A percentile compares a stretch with the other conserved stretches of the same genome.
These are phyloP conservation scores for Argentina silus DNA, from an alignment of 2,797 vertebrate species.

Conservation along the genomic window DNA sequence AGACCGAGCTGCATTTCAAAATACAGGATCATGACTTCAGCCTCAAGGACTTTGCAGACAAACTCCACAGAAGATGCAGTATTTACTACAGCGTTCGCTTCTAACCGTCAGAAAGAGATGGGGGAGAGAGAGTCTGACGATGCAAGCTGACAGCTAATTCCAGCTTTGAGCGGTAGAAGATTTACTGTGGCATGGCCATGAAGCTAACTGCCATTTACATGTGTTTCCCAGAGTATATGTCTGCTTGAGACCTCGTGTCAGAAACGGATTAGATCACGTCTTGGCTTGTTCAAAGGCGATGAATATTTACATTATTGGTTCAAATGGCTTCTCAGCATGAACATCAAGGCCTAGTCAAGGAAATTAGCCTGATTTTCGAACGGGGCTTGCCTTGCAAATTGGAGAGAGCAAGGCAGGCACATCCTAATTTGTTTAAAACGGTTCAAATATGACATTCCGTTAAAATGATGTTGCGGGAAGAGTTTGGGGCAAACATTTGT, in stretches of 20 bases:
- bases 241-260: conserved; percentile 55
- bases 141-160: conserved; percentile 50
- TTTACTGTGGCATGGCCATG: conserved; percentile 53
- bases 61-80: conserved; percentile 44
- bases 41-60: conserved; percentile 47
- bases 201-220: conserved; percentile 50
- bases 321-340: conserved; percentile 61
- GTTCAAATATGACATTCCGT: conserved; percentile 47
- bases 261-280: conserved; percentile 73
- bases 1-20: conserved; percentile 38
- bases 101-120: conserved; percentile 23
- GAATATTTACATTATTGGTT: conserved; percentile 78
- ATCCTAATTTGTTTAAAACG: conserved; percentile 44
- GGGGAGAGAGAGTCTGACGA: conserved; percentile 10
- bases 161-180: conserved; percentile 50
- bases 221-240: conserved; percentile 42
- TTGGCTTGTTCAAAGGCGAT: conserved; percentile 71
- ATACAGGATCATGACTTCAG: conserved; percentile 57
- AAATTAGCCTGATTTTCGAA: conserved; percentile 47
- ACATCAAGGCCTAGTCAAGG: conserved; percentile 55
- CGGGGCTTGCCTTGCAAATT: conserved; percentile 58
- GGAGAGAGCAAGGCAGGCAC: conserved; percentile 32
- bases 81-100: conserved; percentile 47
- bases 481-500: neutral
- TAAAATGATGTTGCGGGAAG: neutral